phyloP scores from a whole-genome alignment of 2,888 invertebrate species.

The Synergus umbraculus region DNA sequence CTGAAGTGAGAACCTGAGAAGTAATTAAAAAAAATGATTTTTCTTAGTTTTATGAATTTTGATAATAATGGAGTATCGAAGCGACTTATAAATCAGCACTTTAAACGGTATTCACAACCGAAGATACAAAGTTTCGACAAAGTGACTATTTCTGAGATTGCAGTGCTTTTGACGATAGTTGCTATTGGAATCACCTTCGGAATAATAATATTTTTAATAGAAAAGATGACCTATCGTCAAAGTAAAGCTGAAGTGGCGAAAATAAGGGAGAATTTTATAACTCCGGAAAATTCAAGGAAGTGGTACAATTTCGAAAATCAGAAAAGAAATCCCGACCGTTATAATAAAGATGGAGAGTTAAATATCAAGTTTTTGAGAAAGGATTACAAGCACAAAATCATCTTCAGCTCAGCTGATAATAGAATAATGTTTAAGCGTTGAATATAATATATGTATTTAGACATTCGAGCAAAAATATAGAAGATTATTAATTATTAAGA shows the following conservation, averaged over 20 bases:
- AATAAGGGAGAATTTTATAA: background rate
- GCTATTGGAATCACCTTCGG: background rate
- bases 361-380: conserved; percentile 13
- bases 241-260: background rate
- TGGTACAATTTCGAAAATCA: conserved; percentile 6
- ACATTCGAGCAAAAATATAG: too few species aligned
- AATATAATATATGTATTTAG: too few species aligned
- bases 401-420: background rate
- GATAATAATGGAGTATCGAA: background rate
- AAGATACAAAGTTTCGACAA: background rate
- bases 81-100: background rate
- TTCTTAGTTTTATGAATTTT: background rate
- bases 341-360: background rate
- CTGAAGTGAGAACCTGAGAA: background rate
- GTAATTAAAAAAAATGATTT: background rate
- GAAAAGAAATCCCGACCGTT: background rate
- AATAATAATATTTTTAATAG: background rate
- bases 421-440: background rate
- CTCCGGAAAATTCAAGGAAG: background rate
- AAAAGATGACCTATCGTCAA: background rate
- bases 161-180: conserved; percentile 5
- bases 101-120: background rate
- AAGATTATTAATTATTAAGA: too few species aligned
- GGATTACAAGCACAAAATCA: background rate
- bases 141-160: conserved; percentile 13